Base-by-base conservation (phyloP, 2,888 invertebrate genomes). In the Drosophila rellima region DNA sequence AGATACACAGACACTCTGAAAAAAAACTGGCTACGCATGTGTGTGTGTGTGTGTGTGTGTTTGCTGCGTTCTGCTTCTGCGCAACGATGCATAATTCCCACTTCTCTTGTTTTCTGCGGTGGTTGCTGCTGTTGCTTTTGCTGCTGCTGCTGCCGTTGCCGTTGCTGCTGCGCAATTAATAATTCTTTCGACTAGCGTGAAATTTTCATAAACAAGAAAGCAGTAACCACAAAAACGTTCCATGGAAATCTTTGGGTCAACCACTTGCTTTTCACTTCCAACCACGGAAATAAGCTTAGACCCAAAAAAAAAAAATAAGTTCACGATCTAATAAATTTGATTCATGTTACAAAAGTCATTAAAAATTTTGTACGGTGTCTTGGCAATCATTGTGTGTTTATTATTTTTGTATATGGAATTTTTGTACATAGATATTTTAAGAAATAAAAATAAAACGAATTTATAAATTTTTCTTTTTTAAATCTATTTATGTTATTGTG, bases 21-120 rank as follows among this genome's bases (percentile, higher is more conserved):
- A 26, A 26, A 26, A 64, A 69, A 48, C 52, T 47, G 51, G 11
- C 45, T 40, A 17, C 39, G 50, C 55, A 48, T 26, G 37, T 56
- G 37, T 50, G 31, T 66, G 33, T 55, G 44, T 33, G 40, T 57
- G 64, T 60, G 40, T 73, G 23, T 62, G 51, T 70, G 50, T 51
- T 42, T 40, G 71, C 80, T 85, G 86, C 84, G 82, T 90, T 90
- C 89, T 91, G 89, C 90, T 90, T 89, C 90, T 91, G 90, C 91
- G 91, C 90, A 91, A 78, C 91, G 90, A 90, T 90, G 90, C 90
- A 91, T 89, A 91, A 90, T 91, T 91, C 90, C 90, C 91, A 89
- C 90, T 69, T 40, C 51, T 77, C 74, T 72, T 70, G 74, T 76
- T 80, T 80, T 64, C 74, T 78, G 75, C 68, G 74, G 72, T 74